A percentile compares a stretch with the other conserved stretches of the same genome.
phyloP scores from a whole-genome alignment of 2,113 vertebrate species.

The Grantiella picta region DNA sequence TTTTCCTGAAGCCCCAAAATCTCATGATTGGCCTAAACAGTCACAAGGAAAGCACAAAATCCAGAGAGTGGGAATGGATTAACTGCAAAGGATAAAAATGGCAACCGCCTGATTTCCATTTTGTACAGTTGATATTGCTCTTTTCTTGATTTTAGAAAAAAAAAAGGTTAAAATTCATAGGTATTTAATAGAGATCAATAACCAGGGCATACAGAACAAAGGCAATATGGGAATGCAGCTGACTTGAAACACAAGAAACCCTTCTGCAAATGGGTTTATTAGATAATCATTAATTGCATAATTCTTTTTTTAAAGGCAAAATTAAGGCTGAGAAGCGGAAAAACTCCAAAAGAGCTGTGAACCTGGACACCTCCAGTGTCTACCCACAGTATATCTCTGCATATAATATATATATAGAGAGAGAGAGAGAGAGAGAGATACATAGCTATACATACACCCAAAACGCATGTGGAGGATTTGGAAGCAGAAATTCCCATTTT shows the following conservation, averaged over 20 bases:
- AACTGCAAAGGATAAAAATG: background rate
- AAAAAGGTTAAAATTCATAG: background rate
- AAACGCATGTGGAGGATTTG: rapidly evolving
- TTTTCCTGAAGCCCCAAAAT: background rate
- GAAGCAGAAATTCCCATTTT: background rate
- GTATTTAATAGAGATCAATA: background rate
- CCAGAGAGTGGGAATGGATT: background rate
- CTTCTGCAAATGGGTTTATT: background rate
- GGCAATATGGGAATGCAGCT: background rate
- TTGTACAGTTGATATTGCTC: background rate
- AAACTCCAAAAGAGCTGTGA: background rate
- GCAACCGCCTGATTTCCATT: background rate
- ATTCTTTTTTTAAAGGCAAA: background rate
- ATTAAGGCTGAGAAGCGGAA: background rate
- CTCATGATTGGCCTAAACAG: background rate
- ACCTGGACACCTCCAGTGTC: background rate
- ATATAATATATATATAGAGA: rapidly evolving
- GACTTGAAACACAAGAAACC: background rate
- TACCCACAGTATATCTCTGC: background rate
- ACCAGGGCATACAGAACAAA: background rate
- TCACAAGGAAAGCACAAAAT: background rate
- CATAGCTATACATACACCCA: background rate
- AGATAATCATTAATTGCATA: background rate
- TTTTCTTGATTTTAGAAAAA: background rate
- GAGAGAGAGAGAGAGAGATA: too few relatives aligned